These are phyloP conservation scores for Hydrolagus colliei DNA, from an alignment of 2,797 vertebrate species.

Conservation along the genomic window DNA sequence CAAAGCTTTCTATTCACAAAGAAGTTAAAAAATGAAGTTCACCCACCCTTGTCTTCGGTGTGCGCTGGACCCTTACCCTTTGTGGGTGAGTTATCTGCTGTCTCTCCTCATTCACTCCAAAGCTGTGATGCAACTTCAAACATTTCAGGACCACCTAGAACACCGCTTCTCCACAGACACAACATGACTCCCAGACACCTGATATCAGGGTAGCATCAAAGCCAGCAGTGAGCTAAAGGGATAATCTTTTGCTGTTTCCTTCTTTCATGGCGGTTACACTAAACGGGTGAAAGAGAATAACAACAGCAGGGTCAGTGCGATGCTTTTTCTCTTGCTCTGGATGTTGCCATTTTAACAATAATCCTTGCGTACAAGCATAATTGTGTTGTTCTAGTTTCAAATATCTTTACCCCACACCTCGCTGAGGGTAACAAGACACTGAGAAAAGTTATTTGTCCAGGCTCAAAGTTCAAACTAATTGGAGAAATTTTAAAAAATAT, in stretches of 20 bases:
- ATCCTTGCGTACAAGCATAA: too few relatives aligned
- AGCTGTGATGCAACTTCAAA: constrained; percentile 20
- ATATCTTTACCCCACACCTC: too few relatives aligned
- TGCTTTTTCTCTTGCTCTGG: background rate
- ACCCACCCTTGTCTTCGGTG: background rate
- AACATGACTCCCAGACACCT: constrained; percentile 27
- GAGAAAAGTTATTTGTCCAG: too few relatives aligned
- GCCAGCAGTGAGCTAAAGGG: background rate
- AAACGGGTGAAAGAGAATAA: background rate
- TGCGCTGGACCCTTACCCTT: background rate
- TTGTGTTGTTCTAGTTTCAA: too few relatives aligned
- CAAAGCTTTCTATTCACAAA: background rate
- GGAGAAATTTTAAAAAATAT: too few relatives aligned
- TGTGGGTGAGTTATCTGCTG: background rate
- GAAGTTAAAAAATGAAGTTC: background rate
- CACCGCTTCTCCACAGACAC: constrained; percentile 23
- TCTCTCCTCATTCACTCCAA: background rate
- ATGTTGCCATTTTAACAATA: background rate
- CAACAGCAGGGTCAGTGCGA: background rate
- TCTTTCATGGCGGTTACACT: background rate
- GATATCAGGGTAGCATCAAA: constrained; percentile 27
- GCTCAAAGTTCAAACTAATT: too few relatives aligned
- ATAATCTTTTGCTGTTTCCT: constrained; percentile 6
- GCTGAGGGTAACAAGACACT: too few relatives aligned
- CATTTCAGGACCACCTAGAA: constrained; percentile 27